Percentiles rank a stretch among this genome's conserved stretches.
Evolutionary conservation across 2,888 invertebrate genomes (phyloP).

Genomic region (Torymus aiolomorphi): DNA sequence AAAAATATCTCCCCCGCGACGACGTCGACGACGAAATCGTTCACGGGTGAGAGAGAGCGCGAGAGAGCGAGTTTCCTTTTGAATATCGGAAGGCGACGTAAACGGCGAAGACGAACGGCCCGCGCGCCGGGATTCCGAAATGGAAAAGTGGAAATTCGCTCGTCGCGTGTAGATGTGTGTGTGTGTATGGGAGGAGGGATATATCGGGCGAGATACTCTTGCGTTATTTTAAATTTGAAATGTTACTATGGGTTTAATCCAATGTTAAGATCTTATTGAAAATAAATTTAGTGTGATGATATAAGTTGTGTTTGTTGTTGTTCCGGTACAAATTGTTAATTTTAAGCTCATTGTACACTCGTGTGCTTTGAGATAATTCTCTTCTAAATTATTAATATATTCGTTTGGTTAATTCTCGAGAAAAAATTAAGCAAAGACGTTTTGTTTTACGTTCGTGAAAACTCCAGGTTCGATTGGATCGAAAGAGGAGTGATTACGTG

Average conservation of each 20-base stretch:
- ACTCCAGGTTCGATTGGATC: too few relatives aligned
- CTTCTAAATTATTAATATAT: too few relatives aligned
- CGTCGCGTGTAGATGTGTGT: not conserved
- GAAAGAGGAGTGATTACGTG: too few relatives aligned
- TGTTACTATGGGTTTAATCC: not conserved
- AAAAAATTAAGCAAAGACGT: too few relatives aligned
- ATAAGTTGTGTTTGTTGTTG: too few relatives aligned
- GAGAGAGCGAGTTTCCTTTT: conserved; percentile 18
- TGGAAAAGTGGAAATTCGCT: conserved; percentile 53
- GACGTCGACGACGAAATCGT: conserved; percentile 24
- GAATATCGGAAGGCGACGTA: conserved; percentile 35
- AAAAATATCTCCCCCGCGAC: conserved; percentile 25
- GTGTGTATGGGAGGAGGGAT: not conserved
- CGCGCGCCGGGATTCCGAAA: conserved; percentile 41
- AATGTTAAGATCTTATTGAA: not conserved
- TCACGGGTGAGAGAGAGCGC: not conserved
- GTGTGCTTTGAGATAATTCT: too few relatives aligned
- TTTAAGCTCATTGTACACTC: too few relatives aligned
- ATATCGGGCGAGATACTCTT: conserved; percentile 8
- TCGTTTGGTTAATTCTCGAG: too few relatives aligned
- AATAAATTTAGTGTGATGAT: not conserved
- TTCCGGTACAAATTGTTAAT: too few relatives aligned
- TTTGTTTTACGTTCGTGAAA: too few relatives aligned
- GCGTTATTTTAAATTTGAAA: conserved; percentile 1
- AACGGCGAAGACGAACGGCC: conserved; percentile 54